These are phyloP conservation scores for Zootermopsis nevadensis DNA, from an alignment of 2,888 invertebrate species.

Conservation along the genomic window DNA sequence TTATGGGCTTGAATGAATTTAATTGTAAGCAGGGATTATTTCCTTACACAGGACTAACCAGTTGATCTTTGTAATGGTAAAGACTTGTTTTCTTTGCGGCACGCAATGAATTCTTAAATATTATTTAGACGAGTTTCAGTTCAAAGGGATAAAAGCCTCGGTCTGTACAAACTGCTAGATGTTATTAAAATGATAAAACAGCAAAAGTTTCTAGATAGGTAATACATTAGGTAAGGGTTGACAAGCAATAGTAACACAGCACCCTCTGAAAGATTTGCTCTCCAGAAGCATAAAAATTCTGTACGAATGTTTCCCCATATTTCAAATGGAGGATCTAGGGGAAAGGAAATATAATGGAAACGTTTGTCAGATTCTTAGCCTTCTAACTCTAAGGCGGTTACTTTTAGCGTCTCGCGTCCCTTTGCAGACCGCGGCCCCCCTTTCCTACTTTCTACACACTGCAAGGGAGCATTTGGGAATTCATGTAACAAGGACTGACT, in stretches of 20 bases:
- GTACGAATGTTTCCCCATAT: background rate
- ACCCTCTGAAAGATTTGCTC: background rate
- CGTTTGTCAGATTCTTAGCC: constrained; percentile 6
- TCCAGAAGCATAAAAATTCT: constrained; percentile 8
- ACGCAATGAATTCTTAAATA: no score
- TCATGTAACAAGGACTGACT: background rate
- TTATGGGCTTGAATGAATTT: no score
- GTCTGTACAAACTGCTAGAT: no score
- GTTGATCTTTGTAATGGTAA: no score
- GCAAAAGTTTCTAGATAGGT: background rate
- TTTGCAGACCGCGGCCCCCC: no score
- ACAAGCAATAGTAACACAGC: background rate
- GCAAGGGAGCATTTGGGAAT: background rate
- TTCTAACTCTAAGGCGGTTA: background rate
- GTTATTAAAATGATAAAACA: no score
- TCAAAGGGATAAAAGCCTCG: no score
- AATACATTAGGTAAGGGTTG: background rate
- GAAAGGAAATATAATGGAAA: constrained; percentile 11
- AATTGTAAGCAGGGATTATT: no score
- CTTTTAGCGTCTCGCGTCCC: background rate
- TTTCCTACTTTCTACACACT: background rate
- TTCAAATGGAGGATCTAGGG: background rate
- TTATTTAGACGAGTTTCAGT: no score
- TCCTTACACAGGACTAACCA: no score
- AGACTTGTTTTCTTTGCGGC: no score